Evolutionary conservation across 2,888 invertebrate species (phyloP), one percentile per base, ranked within the genome.

Genomic region (Coenonympha glycerion): DNA sequence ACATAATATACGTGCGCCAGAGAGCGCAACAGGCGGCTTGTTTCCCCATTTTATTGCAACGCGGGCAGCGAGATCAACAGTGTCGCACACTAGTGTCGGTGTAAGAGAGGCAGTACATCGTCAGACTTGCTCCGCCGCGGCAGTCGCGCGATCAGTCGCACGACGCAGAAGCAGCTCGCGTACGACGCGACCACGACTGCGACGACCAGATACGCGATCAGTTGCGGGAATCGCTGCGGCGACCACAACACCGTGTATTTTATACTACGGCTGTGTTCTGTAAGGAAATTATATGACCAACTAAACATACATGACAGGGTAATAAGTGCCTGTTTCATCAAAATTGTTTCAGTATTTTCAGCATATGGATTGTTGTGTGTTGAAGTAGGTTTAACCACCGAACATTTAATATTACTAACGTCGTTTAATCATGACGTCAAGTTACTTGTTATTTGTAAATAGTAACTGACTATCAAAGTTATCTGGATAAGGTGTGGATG

Each of bases 181-280:
- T 59, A 62, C 6, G 57, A 26, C 1, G 50, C 16, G 0, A 59
- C 34, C 1, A 58, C 31, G 3, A 63, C 28, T 26, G 73, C 59
- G 31, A 89, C 63, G 3, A 73, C 65, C 44, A 88, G 57, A 61
- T 93, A 93, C 40, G 87, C 66, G 46, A 70, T 75, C 15, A 95
- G 77, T 64, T 90, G 89, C 1, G 86, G 79, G 67, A 94, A 93
- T 65, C 95, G 88, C 55, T 88, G 84, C 42, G 95, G 93, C 28
- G 92, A 90, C 95, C 95, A 95, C 49, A 95, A 85, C 26, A 95
- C 91, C n/a, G 92, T 91, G 74, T 93, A 95, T 45, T 87, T 87
- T 60, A 93, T 62, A 24, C 81, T 75, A 58, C 87, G 87, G 55
- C 88, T 87, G 58, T 85, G 84, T 70, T 92, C 93, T 92, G 84